Evolutionary conservation across 2,888 invertebrate genomes (phyloP).

Genomic region (Parnassius orleans): DNA sequence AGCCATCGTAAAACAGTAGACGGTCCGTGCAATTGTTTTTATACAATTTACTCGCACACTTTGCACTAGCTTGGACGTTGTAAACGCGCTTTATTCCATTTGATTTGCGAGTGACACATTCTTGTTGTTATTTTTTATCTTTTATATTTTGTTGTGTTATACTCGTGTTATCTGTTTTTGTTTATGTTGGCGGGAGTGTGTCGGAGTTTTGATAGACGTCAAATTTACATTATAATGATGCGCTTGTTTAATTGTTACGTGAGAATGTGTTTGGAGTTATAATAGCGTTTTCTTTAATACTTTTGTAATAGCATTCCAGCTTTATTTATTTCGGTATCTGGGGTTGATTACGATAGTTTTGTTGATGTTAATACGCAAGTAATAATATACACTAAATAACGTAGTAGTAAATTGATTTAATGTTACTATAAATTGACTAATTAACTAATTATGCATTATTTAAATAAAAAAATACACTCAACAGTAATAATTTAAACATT

Average conservation of each 20-base stretch:
- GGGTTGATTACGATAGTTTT: too few relatives aligned
- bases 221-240: slow-evolving; percentile 70
- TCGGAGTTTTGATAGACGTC: slow-evolving; percentile 74
- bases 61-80: slow-evolving; percentile 58
- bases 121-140: slow-evolving; percentile 57
- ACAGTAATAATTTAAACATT: too few relatives aligned
- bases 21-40: slow-evolving; percentile 72
- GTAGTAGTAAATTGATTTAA: too few relatives aligned
- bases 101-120: slow-evolving; percentile 75
- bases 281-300: slow-evolving; percentile 2
- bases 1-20: slow-evolving; percentile 73
- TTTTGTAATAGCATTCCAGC: not conserved
- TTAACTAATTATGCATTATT: too few relatives aligned
- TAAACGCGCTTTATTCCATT: slow-evolving; percentile 61
- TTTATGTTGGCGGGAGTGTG: slow-evolving; percentile 59
- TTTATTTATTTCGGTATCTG: too few relatives aligned
- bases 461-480: too few relatives aligned
- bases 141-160: slow-evolving; percentile 62
- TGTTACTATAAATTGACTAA: too few relatives aligned
- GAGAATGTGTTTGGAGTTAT: slow-evolving; percentile 53
- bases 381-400: too few relatives aligned
- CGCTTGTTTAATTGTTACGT: slow-evolving; percentile 50
- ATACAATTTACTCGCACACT: slow-evolving; percentile 69
- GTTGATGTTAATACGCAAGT: too few relatives aligned
- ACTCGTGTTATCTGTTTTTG: slow-evolving; percentile 58